Conservation (phyloP, 2,797 vertebrate genomes). For the Rhadinocentrus ornatus region DNA sequence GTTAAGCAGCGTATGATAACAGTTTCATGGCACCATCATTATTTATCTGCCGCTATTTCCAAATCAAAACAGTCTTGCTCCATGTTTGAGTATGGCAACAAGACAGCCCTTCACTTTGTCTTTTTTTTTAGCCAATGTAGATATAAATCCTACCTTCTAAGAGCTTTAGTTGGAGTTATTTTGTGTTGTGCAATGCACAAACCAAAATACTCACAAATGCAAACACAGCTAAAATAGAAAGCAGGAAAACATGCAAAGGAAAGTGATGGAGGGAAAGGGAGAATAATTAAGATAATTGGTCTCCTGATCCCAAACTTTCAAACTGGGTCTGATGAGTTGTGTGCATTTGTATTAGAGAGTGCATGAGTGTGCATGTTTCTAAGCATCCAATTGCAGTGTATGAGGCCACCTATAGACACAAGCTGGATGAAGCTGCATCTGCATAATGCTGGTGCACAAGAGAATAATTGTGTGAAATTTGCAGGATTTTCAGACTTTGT, state of each 20-base stretch:
- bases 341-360: slow-evolving; percentile 31
- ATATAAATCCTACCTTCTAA: slow-evolving; percentile 50
- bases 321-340: slow-evolving; percentile 68
- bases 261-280: slow-evolving; percentile 71
- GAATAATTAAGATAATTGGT: slow-evolving; percentile 85
- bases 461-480: slow-evolving; percentile 51
- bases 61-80: slow-evolving; percentile 56
- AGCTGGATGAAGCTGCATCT: slow-evolving; percentile 36
- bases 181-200: slow-evolving; percentile 64
- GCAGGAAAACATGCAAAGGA: slow-evolving; percentile 64
- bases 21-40: slow-evolving; percentile 59
- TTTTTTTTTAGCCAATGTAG: slow-evolving; percentile 37
- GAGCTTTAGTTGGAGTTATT: slow-evolving; percentile 72
- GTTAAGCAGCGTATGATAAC: slow-evolving; percentile 67
- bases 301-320: slow-evolving; percentile 82
- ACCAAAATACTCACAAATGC: slow-evolving; percentile 74
- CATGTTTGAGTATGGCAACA: slow-evolving; percentile 67
- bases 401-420: slow-evolving; percentile 34
- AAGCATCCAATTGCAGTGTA: slow-evolving; percentile 29
- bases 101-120: too few relatives aligned
- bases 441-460: slow-evolving; percentile 36
- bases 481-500: slow-evolving; percentile 39
- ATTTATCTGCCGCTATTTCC: slow-evolving; percentile 63
- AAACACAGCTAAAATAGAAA: slow-evolving; percentile 79
- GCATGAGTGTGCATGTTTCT: slow-evolving; percentile 12